Base-by-base conservation (phyloP, 2,888 invertebrate genomes). In the Mesorhabditis sp. region DNA sequence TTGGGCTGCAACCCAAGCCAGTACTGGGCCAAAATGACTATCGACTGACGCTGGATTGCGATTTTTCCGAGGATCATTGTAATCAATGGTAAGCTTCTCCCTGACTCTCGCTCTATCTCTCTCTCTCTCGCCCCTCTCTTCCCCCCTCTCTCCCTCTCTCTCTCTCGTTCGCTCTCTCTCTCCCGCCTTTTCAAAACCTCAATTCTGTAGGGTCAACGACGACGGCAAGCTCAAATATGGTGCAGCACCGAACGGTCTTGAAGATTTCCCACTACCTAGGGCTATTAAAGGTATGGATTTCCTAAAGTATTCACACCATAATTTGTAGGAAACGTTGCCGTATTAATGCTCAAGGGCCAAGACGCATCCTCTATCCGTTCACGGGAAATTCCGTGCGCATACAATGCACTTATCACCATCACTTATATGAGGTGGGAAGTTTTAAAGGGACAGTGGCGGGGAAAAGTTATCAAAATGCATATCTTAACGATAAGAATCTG, bases 1-100 rank as follows among this genome's bases (percentile, higher is more conserved):
- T 80, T 66, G 76, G 76, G 5, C 70, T 78, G 0, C 82, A 80
- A 68, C 74, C 76, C 5, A 78, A 80, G 62, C 75, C 80, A 28
- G 72, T 74, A 42, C 62, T 72, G 10, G 71, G 73, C 4, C 71
- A 72, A 41, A 75, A 72, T 10, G 72, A 73, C 7, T 81, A 78
- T 66, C 74, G 77, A 4, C 67, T 76, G 13, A 69, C 73, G 6
- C 72, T 83, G 0, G 74, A 79, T 58, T 84, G 84, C 66, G 79
- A 82, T 50, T 84, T 84, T 70, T 80, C 80, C 5, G 72, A 71
- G n/a, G 83, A 83, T 68, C 76, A 79, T 70, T 84, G 84, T 72
- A 78, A 73, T 71, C 84, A 84, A 65, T 84, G 84, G 84, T 50
- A 13, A 13, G 58, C 10, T 13, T n/a, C 2, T 50, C 28, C 28